Evolutionary conservation across 2,113 vertebrate species (phyloP), one percentile per base, ranked within the genome.

Genomic region (Plecotus auritus): DNA sequence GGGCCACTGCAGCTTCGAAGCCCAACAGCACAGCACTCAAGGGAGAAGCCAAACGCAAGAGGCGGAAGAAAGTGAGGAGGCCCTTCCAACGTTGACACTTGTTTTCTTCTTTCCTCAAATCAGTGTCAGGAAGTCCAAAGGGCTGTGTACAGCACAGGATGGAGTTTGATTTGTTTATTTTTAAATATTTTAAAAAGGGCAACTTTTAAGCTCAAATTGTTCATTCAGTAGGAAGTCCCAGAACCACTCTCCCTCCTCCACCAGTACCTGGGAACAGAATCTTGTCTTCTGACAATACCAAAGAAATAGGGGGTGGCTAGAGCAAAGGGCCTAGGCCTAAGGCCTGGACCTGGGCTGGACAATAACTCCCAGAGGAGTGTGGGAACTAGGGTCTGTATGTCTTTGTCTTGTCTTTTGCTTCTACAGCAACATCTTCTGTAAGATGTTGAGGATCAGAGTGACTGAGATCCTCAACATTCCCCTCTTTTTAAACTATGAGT

Each of bases 1-100:
- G n/a, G n/a, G n/a, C n/a, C n/a, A n/a, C n/a, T n/a, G n/a, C n/a
- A n/a, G n/a, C n/a, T n/a, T n/a, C n/a, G n/a, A n/a, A n/a, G n/a
- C n/a, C n/a, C n/a, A n/a, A n/a, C n/a, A n/a, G n/a, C n/a, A n/a
- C n/a, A n/a, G n/a, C n/a, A n/a, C n/a, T n/a, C n/a, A n/a, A n/a
- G n/a, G n/a, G n/a, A n/a, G n/a, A 98, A 14, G 97, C 98, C 16
- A 99, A 99, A 97, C 98, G 98, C 2, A 98, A 99, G 64, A 97
- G 99, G 95, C 98, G 98, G 97, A 99, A 99, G 98, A 99, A 99
- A 98, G 98, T 99, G 47, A 99, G 99, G 42, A 99, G 99, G 97
- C 99, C 99, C n/a, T 99, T 99, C 96, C 99, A 99, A 96, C 99
- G 98, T 97, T 99, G 99, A 99, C 17, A 59, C 64, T 88, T 40